A percentile compares a stretch with the other conserved stretches of the same genome.
phyloP scores from a whole-genome alignment of 2,797 vertebrate genomes.

The Peromyscus aztecus region DNA sequence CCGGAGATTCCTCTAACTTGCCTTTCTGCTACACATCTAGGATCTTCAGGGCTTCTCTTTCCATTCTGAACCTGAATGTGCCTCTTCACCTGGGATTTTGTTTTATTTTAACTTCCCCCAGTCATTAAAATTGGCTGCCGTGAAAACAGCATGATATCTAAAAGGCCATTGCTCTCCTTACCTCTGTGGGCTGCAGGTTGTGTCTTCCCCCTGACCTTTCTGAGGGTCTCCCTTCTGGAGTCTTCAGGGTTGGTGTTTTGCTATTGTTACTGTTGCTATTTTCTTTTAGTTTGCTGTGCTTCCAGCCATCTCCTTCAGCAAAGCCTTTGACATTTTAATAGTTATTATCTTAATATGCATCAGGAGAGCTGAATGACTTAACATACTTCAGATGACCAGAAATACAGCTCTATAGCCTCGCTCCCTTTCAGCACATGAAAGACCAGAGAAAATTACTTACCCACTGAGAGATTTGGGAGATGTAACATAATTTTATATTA shows the following conservation, averaged over 20 bases:
- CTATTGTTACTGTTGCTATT: constrained; percentile 69
- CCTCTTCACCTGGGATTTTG: constrained; percentile 8
- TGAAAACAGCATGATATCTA: neutral
- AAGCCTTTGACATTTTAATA: constrained; percentile 71
- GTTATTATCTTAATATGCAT: constrained; percentile 72
- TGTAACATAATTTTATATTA: constrained; percentile 26
- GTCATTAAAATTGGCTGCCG: neutral
- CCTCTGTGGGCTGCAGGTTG: neutral
- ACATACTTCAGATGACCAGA: constrained; percentile 57
- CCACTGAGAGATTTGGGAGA: constrained; percentile 44
- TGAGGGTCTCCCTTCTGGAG: constrained; percentile 36
- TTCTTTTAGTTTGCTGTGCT: constrained; percentile 54
- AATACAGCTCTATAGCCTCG: neutral
- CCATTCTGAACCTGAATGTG: constrained; percentile 18
- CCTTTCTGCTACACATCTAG: neutral
- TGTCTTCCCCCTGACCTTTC: constrained; percentile 50
- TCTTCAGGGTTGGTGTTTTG: constrained; percentile 57
- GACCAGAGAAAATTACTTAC: constrained; percentile 19
- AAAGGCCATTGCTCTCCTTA: neutral
- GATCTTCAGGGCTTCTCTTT: constrained; percentile 31
- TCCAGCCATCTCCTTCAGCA: constrained; percentile 59
- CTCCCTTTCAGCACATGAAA: constrained; percentile 42
- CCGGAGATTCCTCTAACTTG: neutral
- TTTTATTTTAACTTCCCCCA: constrained; percentile 51
- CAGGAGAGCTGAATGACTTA: constrained; percentile 60